Percentiles rank a stretch among this genome's conserved stretches.
Evolutionary conservation across 2,888 invertebrate genomes (phyloP).

Genomic region (Drosophila anomalata): DNA sequence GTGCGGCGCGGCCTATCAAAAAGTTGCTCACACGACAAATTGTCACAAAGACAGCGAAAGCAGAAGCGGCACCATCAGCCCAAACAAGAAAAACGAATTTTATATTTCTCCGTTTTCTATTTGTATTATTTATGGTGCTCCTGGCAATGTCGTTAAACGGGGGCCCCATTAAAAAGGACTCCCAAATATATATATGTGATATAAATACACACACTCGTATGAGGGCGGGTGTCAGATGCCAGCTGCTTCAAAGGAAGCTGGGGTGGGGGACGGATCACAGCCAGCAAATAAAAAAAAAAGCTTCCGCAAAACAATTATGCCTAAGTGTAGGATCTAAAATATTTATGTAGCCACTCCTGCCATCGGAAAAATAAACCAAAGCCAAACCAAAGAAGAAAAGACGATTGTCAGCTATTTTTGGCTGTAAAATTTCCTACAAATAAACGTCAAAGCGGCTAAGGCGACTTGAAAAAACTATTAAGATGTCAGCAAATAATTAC

Average conservation of each 20-base stretch:
- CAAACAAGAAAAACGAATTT: slow-evolving; percentile 55
- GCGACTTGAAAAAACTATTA: slow-evolving; percentile 67
- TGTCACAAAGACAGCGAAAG: slow-evolving; percentile 46
- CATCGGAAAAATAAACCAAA: slow-evolving; percentile 10
- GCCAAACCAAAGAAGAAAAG: slow-evolving; percentile 7
- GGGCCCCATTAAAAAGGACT: slow-evolving; percentile 60
- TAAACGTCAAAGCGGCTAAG: slow-evolving; percentile 38
- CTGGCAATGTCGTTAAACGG: slow-evolving; percentile 64
- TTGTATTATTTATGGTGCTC: slow-evolving; percentile 71
- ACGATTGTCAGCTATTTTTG: slow-evolving; percentile 29
- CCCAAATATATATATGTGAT: slow-evolving; percentile 22
- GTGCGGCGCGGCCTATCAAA: slow-evolving; percentile 58
- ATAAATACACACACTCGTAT: slow-evolving; percentile 1
- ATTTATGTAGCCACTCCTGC: slow-evolving; percentile 55
- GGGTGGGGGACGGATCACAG: slow-evolving; percentile 14
- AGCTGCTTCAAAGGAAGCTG: slow-evolving; percentile 43
- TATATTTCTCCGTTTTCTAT: slow-evolving; percentile 62
- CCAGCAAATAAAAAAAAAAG: slow-evolving; percentile 24
- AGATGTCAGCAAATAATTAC: slow-evolving; percentile 77
- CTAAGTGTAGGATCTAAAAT: slow-evolving; percentile 65
- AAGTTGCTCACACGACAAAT: slow-evolving; percentile 73
- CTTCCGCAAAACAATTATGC: slow-evolving; percentile 64
- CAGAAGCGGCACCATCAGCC: slow-evolving; percentile 19
- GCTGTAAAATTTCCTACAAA: slow-evolving; percentile 33
- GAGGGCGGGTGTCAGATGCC: slow-evolving; percentile 49